Base-by-base conservation (phyloP, 2,797 vertebrate species). In the Moxostoma hubbsi region DNA sequence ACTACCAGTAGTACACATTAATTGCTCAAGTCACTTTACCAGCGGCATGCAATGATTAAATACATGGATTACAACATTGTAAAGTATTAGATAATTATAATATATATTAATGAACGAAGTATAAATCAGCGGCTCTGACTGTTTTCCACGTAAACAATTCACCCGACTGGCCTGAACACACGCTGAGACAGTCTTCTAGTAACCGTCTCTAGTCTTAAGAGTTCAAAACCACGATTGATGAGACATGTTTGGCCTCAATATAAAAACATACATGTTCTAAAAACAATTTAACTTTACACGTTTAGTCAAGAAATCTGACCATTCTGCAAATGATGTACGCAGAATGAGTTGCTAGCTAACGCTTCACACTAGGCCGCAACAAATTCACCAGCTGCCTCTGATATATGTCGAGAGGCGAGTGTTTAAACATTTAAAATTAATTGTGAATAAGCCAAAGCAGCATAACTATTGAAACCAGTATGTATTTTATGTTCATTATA, bases 311-410 rank as follows among this genome's bases (percentile, higher is more conserved):
- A 43, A 7, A 76, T 49, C 24, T 7, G 7, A 8, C 0, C 7
- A 49, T 57, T 18, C n/a, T 36, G 3, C 8, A 12, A 18, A n/a
- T 53, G 7, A 12, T 7, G 16, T 16, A 8, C 12, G 58, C 16
- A 24, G 73, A 55, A 53, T 55, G 58, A 11, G 74, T 0, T 45
- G 57, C n/a, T 16, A 16, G 51, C 50, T 36, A 64, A 53, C 61
- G 8, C 62, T 59, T 50, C 51, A 83, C 61, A 81, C 46, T 47
- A 86, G 89, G 89, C 89, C 90, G 76, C 84, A 68, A 1, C 11
- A 76, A 73, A 71, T 45, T 43, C 55, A n/a, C 77, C 4, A 0
- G 2, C 18, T 43, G 6, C 2, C 8, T 43, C 12, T 10, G 15
- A 13, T 5, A 18, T 9, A n/a, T 47, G 1, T n/a, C 5, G 18